These are phyloP conservation scores for Caenorhabditis japonica DNA, from an alignment of 2,888 invertebrate genomes.

Conservation along the genomic window DNA sequence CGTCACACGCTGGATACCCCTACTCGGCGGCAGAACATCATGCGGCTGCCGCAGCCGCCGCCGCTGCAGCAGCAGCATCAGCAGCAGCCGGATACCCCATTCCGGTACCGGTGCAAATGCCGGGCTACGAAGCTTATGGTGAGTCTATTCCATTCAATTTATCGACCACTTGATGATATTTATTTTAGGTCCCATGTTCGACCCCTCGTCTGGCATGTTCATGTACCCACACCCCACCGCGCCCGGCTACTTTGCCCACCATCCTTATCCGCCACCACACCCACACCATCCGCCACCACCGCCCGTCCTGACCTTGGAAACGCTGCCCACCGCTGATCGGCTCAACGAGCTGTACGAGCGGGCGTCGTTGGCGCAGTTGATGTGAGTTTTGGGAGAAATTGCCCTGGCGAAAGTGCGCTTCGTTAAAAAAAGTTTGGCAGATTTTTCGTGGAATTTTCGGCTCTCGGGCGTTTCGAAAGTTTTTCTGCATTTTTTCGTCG, in stretches of 20 bases:
- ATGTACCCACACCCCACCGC: conserved; percentile 1
- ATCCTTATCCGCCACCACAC: neutral
- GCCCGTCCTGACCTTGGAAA: conserved; percentile 7
- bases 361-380: conserved; percentile 17
- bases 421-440: neutral
- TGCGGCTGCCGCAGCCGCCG: neutral
- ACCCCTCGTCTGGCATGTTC: conserved; percentile 6
- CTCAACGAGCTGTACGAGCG: conserved; percentile 16
- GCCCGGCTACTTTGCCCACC: conserved; percentile 7
- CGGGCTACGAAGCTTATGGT: conserved; percentile 22
- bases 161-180: too few species aligned
- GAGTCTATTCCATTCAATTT: neutral
- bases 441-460: too few species aligned
- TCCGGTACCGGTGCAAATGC: conserved; percentile 1
- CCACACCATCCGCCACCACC: neutral
- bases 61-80: neutral
- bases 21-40: neutral
- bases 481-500: too few species aligned
- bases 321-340: conserved; percentile 7
- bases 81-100: neutral
- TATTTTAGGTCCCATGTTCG: conserved; percentile 15
- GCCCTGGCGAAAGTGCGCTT: too few species aligned
- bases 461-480: too few species aligned
- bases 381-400: conserved; percentile 4
- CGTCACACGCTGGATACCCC: too few species aligned